Evolutionary conservation across 1,140 invertebrate species (phyloP), one percentile per base, ranked within the genome.

Genomic region (Oncopeltus fasciatus): DNA sequence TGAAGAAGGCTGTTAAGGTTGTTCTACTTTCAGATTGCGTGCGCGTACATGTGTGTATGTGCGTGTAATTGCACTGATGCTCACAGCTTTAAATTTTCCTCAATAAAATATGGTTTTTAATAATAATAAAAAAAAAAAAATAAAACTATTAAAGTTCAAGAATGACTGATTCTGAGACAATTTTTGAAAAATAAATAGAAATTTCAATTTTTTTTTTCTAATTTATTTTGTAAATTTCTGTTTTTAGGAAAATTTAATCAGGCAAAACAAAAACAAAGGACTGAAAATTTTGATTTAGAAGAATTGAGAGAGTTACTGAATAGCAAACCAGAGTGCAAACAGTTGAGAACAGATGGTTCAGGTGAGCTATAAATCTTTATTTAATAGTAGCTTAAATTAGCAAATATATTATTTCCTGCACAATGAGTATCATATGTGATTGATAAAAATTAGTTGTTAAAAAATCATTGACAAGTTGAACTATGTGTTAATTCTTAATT

Each of bases 271-370:
- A 31, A 18, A 2, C 59, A 63, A 59, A 16, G 47, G n/a, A 24
- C 38, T 14, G 11, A 49, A 26, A 20, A 2, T 58, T 16, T 44
- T 60, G 64, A 66, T 57, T 57, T 72, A 3, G 66, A 73, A 63
- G 78, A 78, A 57, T 66, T 79, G 27, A 64, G 72, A 62, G 69
- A 73, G 44, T 67, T 80, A 18, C 69, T 81, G 12, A 71, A 78
- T 43, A 71, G 72, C 8, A 68, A 67, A 18, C 75, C 79, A 61
- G 71, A 77, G 61, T 65, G 69, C n/a, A 63, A 62, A 11, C 60
- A 61, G 31, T 63, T 70, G 21, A 62, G 67, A 26, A 62, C 69
- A 0, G 70, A 73, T 59, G 67, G 68, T 63, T 60, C 70, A 63
- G 61, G 67, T 68, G 24, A 64, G 63, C 16, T 57, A 57, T 12